A percentile compares a stretch with the other conserved stretches of the same genome.
Evolutionary conservation across 2,113 vertebrate species (phyloP).

Genomic region (Zapus hudsonius): DNA sequence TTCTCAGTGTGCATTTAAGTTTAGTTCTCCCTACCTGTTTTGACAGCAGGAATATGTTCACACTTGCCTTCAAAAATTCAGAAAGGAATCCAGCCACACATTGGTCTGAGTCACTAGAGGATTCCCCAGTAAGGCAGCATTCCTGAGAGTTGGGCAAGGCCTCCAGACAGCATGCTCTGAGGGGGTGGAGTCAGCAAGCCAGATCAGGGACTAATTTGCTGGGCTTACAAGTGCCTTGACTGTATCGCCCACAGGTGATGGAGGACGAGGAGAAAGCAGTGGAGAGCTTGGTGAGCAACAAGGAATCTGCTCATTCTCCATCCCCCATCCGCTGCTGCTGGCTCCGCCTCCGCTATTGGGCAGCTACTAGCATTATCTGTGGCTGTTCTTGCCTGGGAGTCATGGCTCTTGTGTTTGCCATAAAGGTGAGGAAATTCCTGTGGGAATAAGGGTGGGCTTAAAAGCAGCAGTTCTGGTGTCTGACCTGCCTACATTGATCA

Average conservation of each 20-base stretch:
- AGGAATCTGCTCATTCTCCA: constrained; percentile 62
- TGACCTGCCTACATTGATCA: background rate
- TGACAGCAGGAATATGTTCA: background rate
- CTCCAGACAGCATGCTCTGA: background rate
- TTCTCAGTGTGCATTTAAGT: constrained; percentile 6
- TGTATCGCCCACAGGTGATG: constrained; percentile 79
- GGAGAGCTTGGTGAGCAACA: constrained; percentile 69
- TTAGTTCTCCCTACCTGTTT: background rate
- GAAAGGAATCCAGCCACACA: background rate
- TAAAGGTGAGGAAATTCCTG: constrained; percentile 81
- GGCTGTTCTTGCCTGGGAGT: constrained; percentile 89
- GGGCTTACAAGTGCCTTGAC: constrained; percentile 69
- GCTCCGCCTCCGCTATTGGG: constrained; percentile 82
- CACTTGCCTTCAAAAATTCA: background rate
- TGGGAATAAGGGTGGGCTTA: constrained; percentile 44
- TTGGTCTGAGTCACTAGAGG: constrained; percentile 58
- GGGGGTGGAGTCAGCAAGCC: constrained; percentile 54
- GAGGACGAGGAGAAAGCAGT: constrained; percentile 75
- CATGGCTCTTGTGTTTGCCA: constrained; percentile 85
- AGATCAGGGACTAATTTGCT: constrained; percentile 32
- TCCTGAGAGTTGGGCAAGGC: constrained; percentile 45
- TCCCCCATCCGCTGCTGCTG: constrained; percentile 57
- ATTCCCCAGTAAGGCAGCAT: constrained; percentile 61
- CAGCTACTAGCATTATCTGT: constrained; percentile 90
- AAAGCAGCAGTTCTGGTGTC: constrained; percentile 12